These are phyloP conservation scores for Crotophaga sulcirostris DNA, from an alignment of 2,113 vertebrate genomes.

Conservation along the genomic window DNA sequence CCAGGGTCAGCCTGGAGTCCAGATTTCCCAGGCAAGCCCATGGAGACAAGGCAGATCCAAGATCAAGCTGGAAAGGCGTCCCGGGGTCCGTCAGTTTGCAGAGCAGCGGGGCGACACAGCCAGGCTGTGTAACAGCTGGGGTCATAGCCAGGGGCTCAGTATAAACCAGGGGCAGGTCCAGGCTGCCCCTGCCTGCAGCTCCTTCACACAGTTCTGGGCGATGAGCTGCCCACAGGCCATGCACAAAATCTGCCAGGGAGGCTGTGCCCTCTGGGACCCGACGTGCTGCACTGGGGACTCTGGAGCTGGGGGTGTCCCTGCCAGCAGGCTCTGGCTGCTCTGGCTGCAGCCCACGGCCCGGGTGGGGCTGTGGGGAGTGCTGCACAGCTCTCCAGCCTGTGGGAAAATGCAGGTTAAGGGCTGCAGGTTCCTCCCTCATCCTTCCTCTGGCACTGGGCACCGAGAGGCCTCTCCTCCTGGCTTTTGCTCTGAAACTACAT, in stretches of 20 bases:
- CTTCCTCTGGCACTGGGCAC: not conserved
- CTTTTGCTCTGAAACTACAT: not conserved
- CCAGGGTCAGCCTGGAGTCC: not conserved
- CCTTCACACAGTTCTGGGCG: not conserved
- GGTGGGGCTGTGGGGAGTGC: not conserved
- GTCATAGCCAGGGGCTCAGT: not conserved
- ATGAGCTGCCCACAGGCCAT: not conserved
- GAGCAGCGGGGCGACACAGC: not conserved
- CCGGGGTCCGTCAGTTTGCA: not conserved
- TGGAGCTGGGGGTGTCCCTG: fast-evolving
- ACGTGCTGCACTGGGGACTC: fast-evolving
- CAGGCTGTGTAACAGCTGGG: no score
- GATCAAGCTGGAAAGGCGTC: not conserved
- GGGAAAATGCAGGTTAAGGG: not conserved
- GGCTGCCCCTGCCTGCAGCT: not conserved
- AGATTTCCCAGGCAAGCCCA: not conserved
- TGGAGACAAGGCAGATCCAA: not conserved
- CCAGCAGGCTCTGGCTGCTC: not conserved
- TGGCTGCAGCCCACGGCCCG: not conserved
- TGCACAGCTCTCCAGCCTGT: not conserved
- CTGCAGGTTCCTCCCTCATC: not conserved
- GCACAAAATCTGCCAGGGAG: not conserved
- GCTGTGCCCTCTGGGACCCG: not conserved
- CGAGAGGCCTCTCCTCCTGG: not conserved
- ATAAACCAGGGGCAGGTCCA: not conserved